These are phyloP conservation scores for Xenops minutus DNA, from an alignment of 2,797 vertebrate genomes.

Conservation along the genomic window DNA sequence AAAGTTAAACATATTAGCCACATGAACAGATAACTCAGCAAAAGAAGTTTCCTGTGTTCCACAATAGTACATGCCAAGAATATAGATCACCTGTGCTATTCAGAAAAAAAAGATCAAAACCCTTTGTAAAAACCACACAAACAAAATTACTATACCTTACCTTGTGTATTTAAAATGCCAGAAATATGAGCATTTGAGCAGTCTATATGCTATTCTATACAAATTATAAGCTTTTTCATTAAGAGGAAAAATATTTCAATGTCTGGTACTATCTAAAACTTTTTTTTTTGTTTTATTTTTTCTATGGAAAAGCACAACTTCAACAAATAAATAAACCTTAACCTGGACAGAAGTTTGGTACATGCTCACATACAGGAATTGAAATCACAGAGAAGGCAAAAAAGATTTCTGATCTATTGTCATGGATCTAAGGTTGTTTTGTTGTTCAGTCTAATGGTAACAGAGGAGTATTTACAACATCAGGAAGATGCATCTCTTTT, in stretches of 20 bases:
- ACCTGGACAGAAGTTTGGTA: not conserved
- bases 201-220: not conserved
- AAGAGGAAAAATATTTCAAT: not conserved
- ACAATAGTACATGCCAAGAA: not conserved
- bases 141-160: not conserved
- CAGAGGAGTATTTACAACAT: not conserved
- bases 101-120: not conserved
- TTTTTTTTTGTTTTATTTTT: not conserved
- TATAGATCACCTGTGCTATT: not conserved
- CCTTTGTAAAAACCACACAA: not conserved
- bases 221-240: not conserved
- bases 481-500: not conserved
- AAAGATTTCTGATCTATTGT: not conserved
- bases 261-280: not conserved
- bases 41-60: not conserved
- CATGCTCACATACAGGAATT: not conserved
- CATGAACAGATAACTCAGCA: not conserved
- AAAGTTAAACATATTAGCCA: not conserved
- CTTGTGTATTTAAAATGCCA: not conserved
- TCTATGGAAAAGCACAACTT: not conserved
- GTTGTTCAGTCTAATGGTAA: not conserved
- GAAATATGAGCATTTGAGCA: not conserved
- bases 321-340: not conserved
- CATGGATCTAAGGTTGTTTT: not conserved
- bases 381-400: not conserved